Evolutionary conservation across 2,888 invertebrate genomes (phyloP), one percentile per base, ranked within the genome.

Genomic region (Microctonus aethiopoides): DNA sequence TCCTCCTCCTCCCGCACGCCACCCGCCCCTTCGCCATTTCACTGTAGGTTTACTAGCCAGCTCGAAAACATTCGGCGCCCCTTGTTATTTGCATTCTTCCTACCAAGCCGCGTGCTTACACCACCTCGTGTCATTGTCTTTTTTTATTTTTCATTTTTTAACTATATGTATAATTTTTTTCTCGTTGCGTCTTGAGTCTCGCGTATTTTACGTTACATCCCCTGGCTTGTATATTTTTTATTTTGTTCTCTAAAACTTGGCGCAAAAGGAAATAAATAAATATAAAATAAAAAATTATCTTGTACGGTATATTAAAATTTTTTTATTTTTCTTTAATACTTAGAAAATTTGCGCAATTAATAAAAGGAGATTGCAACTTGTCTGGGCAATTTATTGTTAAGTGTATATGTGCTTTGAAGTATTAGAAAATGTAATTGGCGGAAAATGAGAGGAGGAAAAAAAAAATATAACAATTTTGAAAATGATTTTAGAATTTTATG

Each of bases 1-100:
- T 46, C 5, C 72, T 64, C 20, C 46, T 51, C 41, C 29, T 65
- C 52, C 59, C 63, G 57, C 41, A 36, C 34, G 60, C 56, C 67
- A 56, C 70, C 67, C 61, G 59, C 34, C 63, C 64, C 46, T 46
- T 39, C 51, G 62, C 29, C 61, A 46, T 70, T 73, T 78, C 77
- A 72, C 75, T 74, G 75, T 76, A 46, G 46, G 16, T 74, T 81
- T 86, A 86, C 84, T 84, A 84, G 80, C 84, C 84, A 74, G 78
- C 80, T 83, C 78, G 80, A 86, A 86, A 86, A 85, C 85, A 85
- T 85, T 46, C 80, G 80, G 78, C 80, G 81, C 83, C 81, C 81
- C 81, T 57, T 39, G 63, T 65, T 68, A 68, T 68, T 71, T 68
- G 41, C 68, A 56, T 72, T 51, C 36, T 46, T 34, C 46, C 46